These are phyloP conservation scores for Brachymystax lenok DNA, from an alignment of 2,797 vertebrate genomes.

Conservation along the genomic window DNA sequence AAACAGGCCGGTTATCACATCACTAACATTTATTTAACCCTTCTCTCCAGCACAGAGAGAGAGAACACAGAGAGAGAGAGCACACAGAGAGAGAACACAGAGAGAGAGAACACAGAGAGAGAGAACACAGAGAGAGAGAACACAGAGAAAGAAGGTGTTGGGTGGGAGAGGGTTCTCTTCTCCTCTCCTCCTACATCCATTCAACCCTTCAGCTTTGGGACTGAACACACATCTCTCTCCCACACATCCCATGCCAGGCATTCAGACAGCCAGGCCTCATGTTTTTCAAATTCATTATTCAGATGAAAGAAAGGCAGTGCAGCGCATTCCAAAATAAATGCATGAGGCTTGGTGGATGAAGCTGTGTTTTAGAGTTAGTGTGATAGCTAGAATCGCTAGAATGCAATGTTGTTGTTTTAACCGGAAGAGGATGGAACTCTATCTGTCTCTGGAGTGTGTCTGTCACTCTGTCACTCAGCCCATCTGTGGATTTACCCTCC, in stretches of 20 bases:
- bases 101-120: slow-evolving; percentile 49
- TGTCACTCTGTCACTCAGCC: slow-evolving; percentile 67
- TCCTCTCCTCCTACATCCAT: slow-evolving; percentile 41
- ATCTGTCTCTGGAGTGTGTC: slow-evolving; percentile 72
- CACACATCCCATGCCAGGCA: slow-evolving; percentile 81
- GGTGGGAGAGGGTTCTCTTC: too few species aligned
- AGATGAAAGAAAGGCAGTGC: slow-evolving; percentile 66
- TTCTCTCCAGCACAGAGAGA: slow-evolving; percentile 75
- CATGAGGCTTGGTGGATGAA: slow-evolving; percentile 55
- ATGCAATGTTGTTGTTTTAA: slow-evolving; percentile 71
- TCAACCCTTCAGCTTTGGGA: slow-evolving; percentile 64
- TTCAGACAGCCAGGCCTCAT: slow-evolving; percentile 65
- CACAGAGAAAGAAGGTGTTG: too few species aligned
- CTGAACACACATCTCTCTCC: slow-evolving; percentile 81
- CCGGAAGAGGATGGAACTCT: slow-evolving; percentile 71
- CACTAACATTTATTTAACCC: slow-evolving; percentile 99
- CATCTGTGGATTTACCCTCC: slow-evolving; percentile 51
- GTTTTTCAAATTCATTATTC: slow-evolving; percentile 82
- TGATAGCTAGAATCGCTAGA: slow-evolving; percentile 64
- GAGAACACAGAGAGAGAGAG: slow-evolving; percentile 54
- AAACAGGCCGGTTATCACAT: slow-evolving; percentile 97
- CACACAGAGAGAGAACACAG: slow-evolving; percentile 41
- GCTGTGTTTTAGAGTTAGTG: slow-evolving; percentile 63
- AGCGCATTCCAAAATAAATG: slow-evolving; percentile 79
- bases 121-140: slow-evolving; percentile 55